These are phyloP conservation scores for Allolobophora icterica DNA, from an alignment of 2,888 invertebrate species.

Conservation along the genomic window DNA sequence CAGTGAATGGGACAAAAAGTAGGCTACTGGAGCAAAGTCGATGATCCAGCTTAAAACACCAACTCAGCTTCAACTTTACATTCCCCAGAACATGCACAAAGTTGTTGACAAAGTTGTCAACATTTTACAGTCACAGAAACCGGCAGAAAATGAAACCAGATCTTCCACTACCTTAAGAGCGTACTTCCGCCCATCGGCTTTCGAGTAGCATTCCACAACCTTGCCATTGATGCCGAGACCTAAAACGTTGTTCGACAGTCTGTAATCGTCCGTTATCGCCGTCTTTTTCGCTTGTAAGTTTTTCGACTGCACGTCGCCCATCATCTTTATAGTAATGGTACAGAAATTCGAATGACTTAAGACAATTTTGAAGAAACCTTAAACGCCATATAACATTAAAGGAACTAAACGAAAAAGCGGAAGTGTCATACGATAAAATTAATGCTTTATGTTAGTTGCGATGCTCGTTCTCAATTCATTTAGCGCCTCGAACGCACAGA, in stretches of 20 bases:
- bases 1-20: neutral
- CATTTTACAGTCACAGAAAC: neutral
- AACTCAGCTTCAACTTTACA: neutral
- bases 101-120: neutral
- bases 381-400: conserved; percentile 2
- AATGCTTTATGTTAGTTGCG: neutral
- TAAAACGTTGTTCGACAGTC: conserved; percentile 88
- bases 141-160: conserved; percentile 4
- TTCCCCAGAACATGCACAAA: neutral
- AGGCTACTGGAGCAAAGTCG: neutral
- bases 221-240: conserved; percentile 98
- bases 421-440: neutral
- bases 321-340: conserved; percentile 40
- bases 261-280: conserved; percentile 86
- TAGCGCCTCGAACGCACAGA: neutral
- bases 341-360: neutral
- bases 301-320: conserved; percentile 50
- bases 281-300: conserved; percentile 72
- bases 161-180: conserved; percentile 82
- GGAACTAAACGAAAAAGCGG: conserved; percentile 9
- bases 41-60: neutral
- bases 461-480: neutral
- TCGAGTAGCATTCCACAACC: conserved; percentile 90
- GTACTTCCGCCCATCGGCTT: conserved; percentile 78
- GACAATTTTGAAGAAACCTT: conserved; percentile 24